Percentiles rank a stretch among this genome's conserved stretches.
Evolutionary conservation across 1,140 invertebrate genomes (phyloP).

Genomic region (Neodiprion virginianus): DNA sequence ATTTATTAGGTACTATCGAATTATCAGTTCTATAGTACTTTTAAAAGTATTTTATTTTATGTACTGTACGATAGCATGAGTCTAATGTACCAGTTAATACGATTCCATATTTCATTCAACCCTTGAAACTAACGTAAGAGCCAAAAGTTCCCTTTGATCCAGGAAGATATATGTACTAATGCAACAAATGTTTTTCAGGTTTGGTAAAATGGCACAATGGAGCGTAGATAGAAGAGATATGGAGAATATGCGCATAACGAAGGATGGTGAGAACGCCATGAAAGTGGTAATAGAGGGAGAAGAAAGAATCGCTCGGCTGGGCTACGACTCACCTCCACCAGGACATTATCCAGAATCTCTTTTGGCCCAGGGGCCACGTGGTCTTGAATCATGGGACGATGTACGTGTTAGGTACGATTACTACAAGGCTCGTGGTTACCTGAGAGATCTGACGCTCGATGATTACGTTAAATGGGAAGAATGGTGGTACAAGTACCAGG

Average conservation of each 20-base stretch:
- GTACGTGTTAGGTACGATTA: conserved; percentile 84
- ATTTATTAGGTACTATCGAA: too few species aligned
- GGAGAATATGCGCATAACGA: conserved; percentile 86
- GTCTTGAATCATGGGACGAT: conserved; percentile 83
- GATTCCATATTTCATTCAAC: too few species aligned
- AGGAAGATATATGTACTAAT: too few species aligned
- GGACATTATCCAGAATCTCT: conserved; percentile 81
- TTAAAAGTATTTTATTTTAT: neutral
- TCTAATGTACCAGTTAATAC: too few species aligned
- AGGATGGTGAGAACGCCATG: conserved; percentile 71
- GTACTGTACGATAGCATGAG: too few species aligned
- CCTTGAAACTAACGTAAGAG: too few species aligned
- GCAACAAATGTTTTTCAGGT: conserved; percentile 56
- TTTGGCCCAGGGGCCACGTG: conserved; percentile 71
- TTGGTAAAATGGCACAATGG: conserved; percentile 91
- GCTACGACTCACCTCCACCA: conserved; percentile 71
- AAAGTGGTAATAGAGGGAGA: conserved; percentile 78
- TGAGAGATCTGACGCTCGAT: conserved; percentile 76
- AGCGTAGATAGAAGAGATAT: conserved; percentile 79
- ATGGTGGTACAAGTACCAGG: conserved; percentile 93
- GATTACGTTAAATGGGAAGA: conserved; percentile 93
- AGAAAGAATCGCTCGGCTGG: conserved; percentile 57
- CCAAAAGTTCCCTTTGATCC: too few species aligned
- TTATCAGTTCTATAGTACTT: neutral
- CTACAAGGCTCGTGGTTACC: conserved; percentile 85